Evolutionary conservation across 2,888 invertebrate genomes (phyloP).

Genomic region (Thymelicus sylvestris): DNA sequence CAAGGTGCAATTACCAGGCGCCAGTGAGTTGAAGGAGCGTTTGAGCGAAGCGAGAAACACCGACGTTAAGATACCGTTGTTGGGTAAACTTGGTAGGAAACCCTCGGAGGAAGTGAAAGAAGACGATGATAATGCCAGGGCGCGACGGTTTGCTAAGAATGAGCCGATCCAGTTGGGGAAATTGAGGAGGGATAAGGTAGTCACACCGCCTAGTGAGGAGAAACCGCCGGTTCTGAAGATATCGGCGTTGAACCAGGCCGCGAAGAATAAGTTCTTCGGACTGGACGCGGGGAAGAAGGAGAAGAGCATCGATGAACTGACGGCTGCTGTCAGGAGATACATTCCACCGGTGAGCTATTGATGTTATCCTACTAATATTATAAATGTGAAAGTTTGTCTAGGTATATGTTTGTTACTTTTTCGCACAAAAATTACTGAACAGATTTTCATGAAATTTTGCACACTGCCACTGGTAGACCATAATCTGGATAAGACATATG

Average conservation of each 20-base stretch:
- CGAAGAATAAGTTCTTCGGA: slow-evolving; percentile 79
- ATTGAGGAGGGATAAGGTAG: slow-evolving; percentile 63
- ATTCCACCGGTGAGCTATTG: slow-evolving; percentile 70
- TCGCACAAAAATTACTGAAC: no score
- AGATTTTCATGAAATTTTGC: no score
- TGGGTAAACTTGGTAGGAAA: slow-evolving; percentile 69
- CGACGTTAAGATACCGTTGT: slow-evolving; percentile 65
- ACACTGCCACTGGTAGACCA: no score
- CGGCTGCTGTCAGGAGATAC: slow-evolving; percentile 76
- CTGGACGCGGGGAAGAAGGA: slow-evolving; percentile 67
- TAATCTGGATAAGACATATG: no score
- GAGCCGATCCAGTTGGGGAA: slow-evolving; percentile 76
- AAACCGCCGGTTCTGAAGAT: slow-evolving; percentile 68
- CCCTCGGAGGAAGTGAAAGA: slow-evolving; percentile 66
- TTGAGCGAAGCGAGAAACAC: slow-evolving; percentile 66
- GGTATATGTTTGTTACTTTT: no score
- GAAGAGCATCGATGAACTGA: slow-evolving; percentile 70
- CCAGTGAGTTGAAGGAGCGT: slow-evolving; percentile 59
- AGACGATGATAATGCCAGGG: slow-evolving; percentile 58
- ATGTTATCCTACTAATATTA: no score
- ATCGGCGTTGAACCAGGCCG: slow-evolving; percentile 69
- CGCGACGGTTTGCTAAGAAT: slow-evolving; percentile 64
- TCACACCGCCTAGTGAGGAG: slow-evolving; percentile 49
- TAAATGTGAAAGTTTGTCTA: no score
- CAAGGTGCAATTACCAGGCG: slow-evolving; percentile 61